Percentiles rank a stretch among this genome's conserved stretches.
Evolutionary conservation across 2,888 invertebrate genomes (phyloP).

Genomic region (Drosophila mulleri): DNA sequence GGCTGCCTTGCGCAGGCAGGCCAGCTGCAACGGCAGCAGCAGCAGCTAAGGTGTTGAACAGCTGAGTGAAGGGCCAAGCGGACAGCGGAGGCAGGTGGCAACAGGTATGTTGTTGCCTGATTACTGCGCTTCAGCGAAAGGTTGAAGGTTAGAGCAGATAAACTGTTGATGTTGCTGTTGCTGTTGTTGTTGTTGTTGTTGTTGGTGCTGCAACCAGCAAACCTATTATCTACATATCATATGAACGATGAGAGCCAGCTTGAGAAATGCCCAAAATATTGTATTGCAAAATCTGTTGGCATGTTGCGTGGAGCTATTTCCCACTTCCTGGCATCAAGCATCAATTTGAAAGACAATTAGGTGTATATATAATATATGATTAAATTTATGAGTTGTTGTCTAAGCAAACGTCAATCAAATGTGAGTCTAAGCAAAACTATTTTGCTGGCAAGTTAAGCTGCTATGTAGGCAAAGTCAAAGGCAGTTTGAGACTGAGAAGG

Average conservation of each 20-base stretch:
- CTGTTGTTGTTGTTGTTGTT: slow-evolving; percentile 17
- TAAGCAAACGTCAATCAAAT: not conserved
- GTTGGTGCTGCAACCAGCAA: slow-evolving; percentile 56
- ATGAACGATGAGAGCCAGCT: slow-evolving; percentile 44
- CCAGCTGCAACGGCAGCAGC: slow-evolving; percentile 48
- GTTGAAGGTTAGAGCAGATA: slow-evolving; percentile 65
- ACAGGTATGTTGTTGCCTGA: slow-evolving; percentile 51
- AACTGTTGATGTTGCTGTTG: slow-evolving; percentile 42
- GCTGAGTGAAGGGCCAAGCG: slow-evolving; percentile 71
- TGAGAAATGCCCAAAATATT: slow-evolving; percentile 54
- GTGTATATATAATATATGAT: slow-evolving; percentile 5
- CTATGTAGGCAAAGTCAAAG: not conserved
- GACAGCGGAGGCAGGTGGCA: slow-evolving; percentile 20
- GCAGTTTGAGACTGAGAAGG: no score
- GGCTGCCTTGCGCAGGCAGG: slow-evolving; percentile 2
- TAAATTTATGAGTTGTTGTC: not conserved
- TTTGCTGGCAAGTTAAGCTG: not conserved
- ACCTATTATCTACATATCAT: slow-evolving; percentile 79
- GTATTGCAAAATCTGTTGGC: slow-evolving; percentile 16
- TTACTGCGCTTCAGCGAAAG: slow-evolving; percentile 60
- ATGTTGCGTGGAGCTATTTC: slow-evolving; percentile 10
- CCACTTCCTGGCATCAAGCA: slow-evolving; percentile 34
- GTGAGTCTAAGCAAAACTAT: not conserved
- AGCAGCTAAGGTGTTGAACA: slow-evolving; percentile 69
- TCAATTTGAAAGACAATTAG: not conserved